Conservation (phyloP, 1,140 invertebrate species). For the Ridgeia piscesae region DNA sequence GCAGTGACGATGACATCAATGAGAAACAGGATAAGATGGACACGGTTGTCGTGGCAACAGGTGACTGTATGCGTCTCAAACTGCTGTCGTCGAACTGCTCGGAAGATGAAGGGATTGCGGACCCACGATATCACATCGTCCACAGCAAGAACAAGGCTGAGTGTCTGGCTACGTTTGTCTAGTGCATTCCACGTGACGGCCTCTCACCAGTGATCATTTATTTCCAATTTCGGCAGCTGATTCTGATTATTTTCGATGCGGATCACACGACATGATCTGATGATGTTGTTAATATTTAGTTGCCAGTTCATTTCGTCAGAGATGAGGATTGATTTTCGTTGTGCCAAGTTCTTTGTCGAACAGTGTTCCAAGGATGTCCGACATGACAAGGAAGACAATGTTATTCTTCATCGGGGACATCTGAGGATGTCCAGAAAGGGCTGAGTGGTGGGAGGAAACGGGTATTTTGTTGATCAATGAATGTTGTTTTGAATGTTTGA, state of each 20-base stretch:
- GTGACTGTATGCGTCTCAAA: neutral
- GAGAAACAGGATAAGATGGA: slow-evolving; percentile 1
- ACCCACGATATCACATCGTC: neutral
- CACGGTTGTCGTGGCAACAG: neutral
- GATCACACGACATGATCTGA: neutral
- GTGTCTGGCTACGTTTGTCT: slow-evolving; percentile 7
- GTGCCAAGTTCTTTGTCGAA: neutral
- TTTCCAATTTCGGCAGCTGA: no score
- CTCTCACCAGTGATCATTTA: neutral
- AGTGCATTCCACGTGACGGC: neutral
- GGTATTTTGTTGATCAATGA: neutral
- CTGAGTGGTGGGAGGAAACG: neutral
- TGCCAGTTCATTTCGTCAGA: neutral
- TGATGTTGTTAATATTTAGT: neutral
- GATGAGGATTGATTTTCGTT: neutral
- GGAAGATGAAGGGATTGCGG: neutral
- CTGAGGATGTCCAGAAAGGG: neutral
- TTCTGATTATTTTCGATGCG: no score
- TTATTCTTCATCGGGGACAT: neutral
- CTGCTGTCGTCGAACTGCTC: neutral
- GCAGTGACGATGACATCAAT: neutral
- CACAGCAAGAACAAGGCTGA: slow-evolving; percentile 16
- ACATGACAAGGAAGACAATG: neutral
- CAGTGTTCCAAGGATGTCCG: neutral
- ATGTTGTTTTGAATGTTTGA: neutral